Evolutionary conservation across 1,140 invertebrate species (phyloP), one percentile per base, ranked within the genome.

Genomic region (Caenorhabditis brenneri): DNA sequence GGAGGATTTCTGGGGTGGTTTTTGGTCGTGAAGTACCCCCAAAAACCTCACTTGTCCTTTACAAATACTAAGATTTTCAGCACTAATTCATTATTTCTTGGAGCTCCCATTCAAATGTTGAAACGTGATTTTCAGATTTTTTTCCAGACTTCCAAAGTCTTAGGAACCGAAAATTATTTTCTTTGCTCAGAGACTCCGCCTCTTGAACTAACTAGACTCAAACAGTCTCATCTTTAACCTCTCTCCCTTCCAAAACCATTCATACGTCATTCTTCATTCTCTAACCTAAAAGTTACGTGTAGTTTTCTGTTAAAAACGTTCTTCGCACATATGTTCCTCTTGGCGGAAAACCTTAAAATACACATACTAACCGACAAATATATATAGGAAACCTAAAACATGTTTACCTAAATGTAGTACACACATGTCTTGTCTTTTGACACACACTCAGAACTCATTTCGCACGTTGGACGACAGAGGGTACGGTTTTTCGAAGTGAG

Each of bases 301-400:
- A 39, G 65, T 74, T 74, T 74, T 74, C 19, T 74, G 65, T 74
- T 74, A 42, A 65, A 65, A 65, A 22, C 22, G 7, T 10, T 42
- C 22, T 16, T 39, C 33, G 46, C 19, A 4, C 53, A 58, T 27
- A 27, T 74, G 65, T 74, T 74, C 65, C n/a, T n/a, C n/a, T n/a
- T n/a, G n/a, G n/a, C n/a, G n/a, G 65, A 42, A 74, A 74, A 74
- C 65, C 33, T n/a, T 74, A 74, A 74, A 74, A 74, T 42, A 74
- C 65, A 74, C 29, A 74, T 4, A 65, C 22, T 36, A 10, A 10
- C 12, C n/a, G 48, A 51, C 48, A 9, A 51, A n/a, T n/a, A n/a
- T n/a, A n/a, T n/a, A n/a, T n/a, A n/a, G n/a, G 9, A 33, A 60
- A 60, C 27, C 53, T 55, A 65, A 33, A 33, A 74, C 65, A 74